Conservation (phyloP, 2,888 invertebrate genomes). For the Phyllotreta cruciferae region DNA sequence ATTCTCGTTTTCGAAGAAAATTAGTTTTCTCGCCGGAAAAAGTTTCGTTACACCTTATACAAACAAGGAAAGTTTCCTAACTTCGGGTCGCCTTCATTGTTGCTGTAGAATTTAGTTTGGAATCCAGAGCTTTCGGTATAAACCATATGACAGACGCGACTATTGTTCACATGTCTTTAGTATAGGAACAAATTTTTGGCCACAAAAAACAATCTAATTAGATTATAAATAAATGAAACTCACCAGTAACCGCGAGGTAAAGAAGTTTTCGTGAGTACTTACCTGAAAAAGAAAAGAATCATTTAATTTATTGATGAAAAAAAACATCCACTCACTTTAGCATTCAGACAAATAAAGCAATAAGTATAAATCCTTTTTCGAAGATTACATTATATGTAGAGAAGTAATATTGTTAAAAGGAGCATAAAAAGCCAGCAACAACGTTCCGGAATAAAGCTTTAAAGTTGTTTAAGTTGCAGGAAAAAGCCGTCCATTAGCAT, state of each 20-base stretch:
- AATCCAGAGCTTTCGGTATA: slow-evolving; percentile 8
- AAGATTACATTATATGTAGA: slow-evolving; percentile 21
- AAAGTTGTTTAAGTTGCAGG: slow-evolving; percentile 29
- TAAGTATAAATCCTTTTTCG: slow-evolving; percentile 16
- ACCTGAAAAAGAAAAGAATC: slow-evolving; percentile 7
- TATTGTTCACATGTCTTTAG: slow-evolving; percentile 2
- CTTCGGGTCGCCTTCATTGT: slow-evolving; percentile 32
- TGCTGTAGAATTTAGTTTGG: slow-evolving; percentile 22
- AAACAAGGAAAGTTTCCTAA: slow-evolving; percentile 42
- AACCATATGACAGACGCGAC: background rate
- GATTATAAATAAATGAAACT: slow-evolving; percentile 21
- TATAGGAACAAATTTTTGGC: background rate
- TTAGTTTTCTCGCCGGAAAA: slow-evolving; percentile 43
- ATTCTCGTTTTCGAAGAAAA: slow-evolving; percentile 45
- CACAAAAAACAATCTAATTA: slow-evolving; percentile 14
- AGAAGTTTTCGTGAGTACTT: background rate
- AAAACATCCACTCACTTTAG: background rate
- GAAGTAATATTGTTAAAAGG: slow-evolving; percentile 18
- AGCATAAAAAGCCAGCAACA: slow-evolving; percentile 16
- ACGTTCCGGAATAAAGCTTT: slow-evolving; percentile 25
- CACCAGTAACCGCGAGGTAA: background rate
- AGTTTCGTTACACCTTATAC: slow-evolving; percentile 48
- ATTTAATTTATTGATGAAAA: background rate
- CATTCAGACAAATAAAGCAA: slow-evolving; percentile 8
- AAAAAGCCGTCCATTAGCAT: slow-evolving; percentile 30